Evolutionary conservation across 2,797 vertebrate species (phyloP).

Genomic region (Pampus argenteus): DNA sequence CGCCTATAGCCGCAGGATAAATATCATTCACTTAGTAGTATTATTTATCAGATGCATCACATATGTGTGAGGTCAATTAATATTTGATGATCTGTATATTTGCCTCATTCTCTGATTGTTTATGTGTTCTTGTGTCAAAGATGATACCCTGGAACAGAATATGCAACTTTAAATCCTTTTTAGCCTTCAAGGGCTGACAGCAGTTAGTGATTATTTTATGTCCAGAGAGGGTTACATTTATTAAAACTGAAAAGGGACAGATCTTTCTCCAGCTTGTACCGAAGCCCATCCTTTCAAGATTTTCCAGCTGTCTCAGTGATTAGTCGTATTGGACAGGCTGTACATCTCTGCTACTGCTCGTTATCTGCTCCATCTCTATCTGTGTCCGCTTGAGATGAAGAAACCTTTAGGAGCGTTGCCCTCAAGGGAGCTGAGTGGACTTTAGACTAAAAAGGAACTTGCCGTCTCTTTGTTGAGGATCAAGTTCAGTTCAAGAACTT

Average conservation of each 20-base stretch:
- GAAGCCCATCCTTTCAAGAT: constrained; percentile 39
- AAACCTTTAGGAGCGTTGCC: constrained; percentile 2
- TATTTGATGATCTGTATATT: background rate
- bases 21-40: background rate
- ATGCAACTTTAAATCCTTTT: constrained; percentile 20
- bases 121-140: constrained; percentile 4
- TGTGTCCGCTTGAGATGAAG: constrained; percentile 2
- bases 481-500: background rate
- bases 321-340: constrained; percentile 27
- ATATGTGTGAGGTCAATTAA: constrained; percentile 3
- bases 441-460: constrained; percentile 10
- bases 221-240: constrained; percentile 27
- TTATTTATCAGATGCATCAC: background rate
- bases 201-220: constrained; percentile 43
- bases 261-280: constrained; percentile 44
- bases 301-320: constrained; percentile 37
- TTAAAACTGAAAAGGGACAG: constrained; percentile 33
- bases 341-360: background rate
- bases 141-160: constrained; percentile 6
- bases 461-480: constrained; percentile 11
- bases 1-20: background rate
- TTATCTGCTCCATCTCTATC: background rate
- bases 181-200: constrained; percentile 14
- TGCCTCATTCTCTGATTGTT: background rate
- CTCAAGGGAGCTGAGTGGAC: background rate